Evolutionary conservation across 2,113 vertebrate species (phyloP).

Genomic region (Embiotoca jacksoni): DNA sequence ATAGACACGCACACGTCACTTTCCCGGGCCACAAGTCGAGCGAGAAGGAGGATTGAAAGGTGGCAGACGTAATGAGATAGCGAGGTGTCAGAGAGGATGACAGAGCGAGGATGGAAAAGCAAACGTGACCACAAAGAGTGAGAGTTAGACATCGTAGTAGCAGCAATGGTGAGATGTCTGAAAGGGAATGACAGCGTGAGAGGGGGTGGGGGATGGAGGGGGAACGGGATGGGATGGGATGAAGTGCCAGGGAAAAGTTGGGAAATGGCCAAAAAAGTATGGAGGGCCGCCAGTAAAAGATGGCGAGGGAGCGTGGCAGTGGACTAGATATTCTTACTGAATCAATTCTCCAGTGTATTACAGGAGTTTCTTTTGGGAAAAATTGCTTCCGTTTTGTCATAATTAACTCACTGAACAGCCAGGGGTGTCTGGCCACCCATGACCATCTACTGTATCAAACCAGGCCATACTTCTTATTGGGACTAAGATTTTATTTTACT

Average conservation of each 20-base stretch:
- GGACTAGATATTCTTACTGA: conserved; percentile 39
- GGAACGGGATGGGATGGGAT: background rate
- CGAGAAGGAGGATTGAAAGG: conserved; percentile 22
- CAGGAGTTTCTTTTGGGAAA: conserved; percentile 37
- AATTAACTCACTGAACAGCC: conserved; percentile 36
- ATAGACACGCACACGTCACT: background rate
- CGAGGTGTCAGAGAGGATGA: conserved; percentile 12
- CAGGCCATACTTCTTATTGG: conserved; percentile 23
- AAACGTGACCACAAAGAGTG: conserved; percentile 18
- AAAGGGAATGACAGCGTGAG: conserved; percentile 32
- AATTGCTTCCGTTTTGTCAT: conserved; percentile 35
- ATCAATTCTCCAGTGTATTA: conserved; percentile 44
- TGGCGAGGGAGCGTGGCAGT: conserved; percentile 12
- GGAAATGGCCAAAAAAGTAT: conserved; percentile 53
- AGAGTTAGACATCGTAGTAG: conserved; percentile 33
- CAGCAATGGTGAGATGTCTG: conserved; percentile 37
- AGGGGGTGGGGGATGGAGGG: conserved; percentile 7
- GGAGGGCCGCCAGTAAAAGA: conserved; percentile 45
- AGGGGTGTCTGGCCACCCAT: background rate
- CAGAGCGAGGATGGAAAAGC: conserved; percentile 40
- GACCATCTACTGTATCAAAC: conserved; percentile 3
- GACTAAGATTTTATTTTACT: background rate
- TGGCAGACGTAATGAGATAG: conserved; percentile 33
- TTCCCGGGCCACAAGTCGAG: conserved; percentile 7
- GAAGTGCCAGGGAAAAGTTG: conserved; percentile 48